Base-by-base conservation (phyloP, 2,113 vertebrate species). In the Nycticebus coucang region DNA sequence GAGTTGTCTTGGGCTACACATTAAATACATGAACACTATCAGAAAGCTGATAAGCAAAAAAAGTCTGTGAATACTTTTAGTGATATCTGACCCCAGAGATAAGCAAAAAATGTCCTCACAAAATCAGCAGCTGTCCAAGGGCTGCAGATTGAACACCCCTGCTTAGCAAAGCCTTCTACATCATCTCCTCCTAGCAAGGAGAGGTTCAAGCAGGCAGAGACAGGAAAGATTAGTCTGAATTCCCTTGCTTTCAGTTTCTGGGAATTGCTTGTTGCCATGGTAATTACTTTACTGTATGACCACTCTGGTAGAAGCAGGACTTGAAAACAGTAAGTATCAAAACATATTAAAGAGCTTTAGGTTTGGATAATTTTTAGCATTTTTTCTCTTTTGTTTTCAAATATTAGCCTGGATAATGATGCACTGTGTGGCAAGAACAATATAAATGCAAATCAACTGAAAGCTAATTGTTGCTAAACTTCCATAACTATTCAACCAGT, bases 301-400 rank as follows among this genome's bases (percentile, higher is more conserved):
- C 53, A 86, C 86, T 80, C 21, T 69, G 55, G 19, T 35, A 64
- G 0, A 82, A 26, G 74, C 35, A 85, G 93, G 74, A 74, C 50
- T 53, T 68, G 41, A 91, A 89, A 57, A 93, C 33, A 89, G 50
- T 24, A 87, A 71, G 22, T 21, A 64, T 59, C 17, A 68, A 89
- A 81, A 87, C 26, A 62, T 64, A 69, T 13, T 81, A 80, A 80
- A 50, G 18, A 86, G 68, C 30, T 78, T 87, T 11, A 30, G 12
- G 15, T 59, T 55, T 90, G 50, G 50, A 89, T 68, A 33, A 85
- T 74, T 93, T 84, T 79, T 13, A 45, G 30, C 14, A 62, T 69
- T 71, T 77, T 79, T 79, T 18, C 50, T 79, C 55, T 30, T 85
- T 89, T 84, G 37, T 45, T 95, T 96, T 57, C 77, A 66, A 89